These are phyloP conservation scores for Molossus molossus DNA, from an alignment of 2,797 vertebrate genomes.

Conservation along the genomic window DNA sequence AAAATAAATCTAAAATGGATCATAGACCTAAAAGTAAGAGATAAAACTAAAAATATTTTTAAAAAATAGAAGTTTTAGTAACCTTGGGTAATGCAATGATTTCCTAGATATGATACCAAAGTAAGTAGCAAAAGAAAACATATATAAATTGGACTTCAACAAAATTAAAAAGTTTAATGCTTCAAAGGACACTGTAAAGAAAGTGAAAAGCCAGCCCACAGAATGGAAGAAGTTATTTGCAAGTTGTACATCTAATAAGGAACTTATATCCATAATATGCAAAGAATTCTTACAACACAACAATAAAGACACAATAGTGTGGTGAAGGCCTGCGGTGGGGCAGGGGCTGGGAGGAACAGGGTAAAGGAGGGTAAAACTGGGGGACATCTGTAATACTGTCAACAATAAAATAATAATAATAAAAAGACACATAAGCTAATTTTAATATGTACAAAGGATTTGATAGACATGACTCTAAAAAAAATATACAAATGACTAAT, in stretches of 20 bases:
- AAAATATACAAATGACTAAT: background rate
- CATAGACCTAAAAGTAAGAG: background rate
- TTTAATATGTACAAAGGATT: slow-evolving; percentile 1
- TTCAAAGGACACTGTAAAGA: background rate
- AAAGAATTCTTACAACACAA: background rate
- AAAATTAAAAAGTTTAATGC: background rate
- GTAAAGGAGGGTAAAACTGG: no score
- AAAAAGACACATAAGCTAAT: slow-evolving; percentile 10
- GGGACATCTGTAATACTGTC: no score
- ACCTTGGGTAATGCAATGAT: background rate
- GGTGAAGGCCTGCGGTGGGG: no score
- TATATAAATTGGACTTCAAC: background rate
- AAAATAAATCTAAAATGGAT: background rate
- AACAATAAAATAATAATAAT: no score
- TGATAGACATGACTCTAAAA: background rate
- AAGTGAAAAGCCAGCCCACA: background rate
- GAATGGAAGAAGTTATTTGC: background rate
- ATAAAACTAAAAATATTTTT: background rate
- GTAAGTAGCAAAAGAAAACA: background rate
- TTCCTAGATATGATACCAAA: background rate
- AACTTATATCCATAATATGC: background rate
- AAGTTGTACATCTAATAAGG: background rate
- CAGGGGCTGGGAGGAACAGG: no score
- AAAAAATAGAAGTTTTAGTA: background rate
- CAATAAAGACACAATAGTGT: background rate